Evolutionary conservation across 2,113 vertebrate genomes (phyloP).

Genomic region (Triplophysa rosa): DNA sequence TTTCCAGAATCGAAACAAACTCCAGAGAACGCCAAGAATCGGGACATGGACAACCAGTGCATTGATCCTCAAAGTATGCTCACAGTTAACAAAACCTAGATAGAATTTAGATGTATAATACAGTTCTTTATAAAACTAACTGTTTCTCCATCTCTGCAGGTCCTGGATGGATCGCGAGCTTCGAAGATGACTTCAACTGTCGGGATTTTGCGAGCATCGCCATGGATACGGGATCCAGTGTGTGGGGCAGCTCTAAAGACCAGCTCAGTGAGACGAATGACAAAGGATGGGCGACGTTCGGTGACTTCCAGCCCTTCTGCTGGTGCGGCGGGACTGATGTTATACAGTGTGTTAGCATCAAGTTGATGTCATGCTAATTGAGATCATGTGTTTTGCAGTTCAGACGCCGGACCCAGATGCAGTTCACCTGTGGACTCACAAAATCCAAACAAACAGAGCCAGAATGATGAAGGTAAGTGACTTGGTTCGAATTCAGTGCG

Average conservation of each 20-base stretch:
- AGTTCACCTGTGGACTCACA: conserved; percentile 83
- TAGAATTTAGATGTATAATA: too few species aligned
- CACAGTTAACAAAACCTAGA: not conserved
- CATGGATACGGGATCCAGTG: conserved; percentile 69
- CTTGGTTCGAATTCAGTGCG: not conserved
- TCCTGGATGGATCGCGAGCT: conserved; percentile 79
- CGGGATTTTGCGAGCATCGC: conserved; percentile 60
- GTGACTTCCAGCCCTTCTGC: conserved; percentile 93
- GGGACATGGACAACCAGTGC: conserved; percentile 26
- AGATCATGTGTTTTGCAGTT: conserved; percentile 69
- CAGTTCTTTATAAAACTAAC: too few species aligned
- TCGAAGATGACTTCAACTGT: conserved; percentile 72
- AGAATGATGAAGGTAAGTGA: conserved; percentile 72
- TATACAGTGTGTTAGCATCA: conserved; percentile 1
- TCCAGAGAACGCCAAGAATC: not conserved
- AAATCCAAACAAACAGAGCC: conserved; percentile 52
- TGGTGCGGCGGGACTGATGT: conserved; percentile 75
- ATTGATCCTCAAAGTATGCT: conserved; percentile 28
- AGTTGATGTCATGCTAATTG: not conserved
- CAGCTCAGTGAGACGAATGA: conserved; percentile 74
- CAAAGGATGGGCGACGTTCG: conserved; percentile 91
- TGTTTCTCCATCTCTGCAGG: conserved; percentile 60
- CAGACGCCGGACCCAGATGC: conserved; percentile 85
- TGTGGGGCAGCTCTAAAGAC: conserved; percentile 77
- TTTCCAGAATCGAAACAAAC: conserved; percentile 29